Conservation (phyloP, 2,797 vertebrate species). For the Xiphorhynchus erythropygius region DNA sequence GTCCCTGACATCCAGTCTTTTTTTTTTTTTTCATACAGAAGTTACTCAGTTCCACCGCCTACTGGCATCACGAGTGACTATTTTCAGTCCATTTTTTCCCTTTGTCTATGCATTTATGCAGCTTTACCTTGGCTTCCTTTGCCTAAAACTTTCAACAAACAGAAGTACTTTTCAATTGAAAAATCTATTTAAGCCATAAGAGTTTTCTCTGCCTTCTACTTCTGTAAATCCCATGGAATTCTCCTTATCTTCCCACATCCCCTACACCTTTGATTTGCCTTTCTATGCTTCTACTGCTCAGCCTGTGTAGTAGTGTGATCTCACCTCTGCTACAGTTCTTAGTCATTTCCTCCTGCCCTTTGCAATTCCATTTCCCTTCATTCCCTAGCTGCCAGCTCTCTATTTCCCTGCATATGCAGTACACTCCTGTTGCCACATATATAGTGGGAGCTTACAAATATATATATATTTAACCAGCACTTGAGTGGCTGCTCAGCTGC, state of each 20-base stretch:
- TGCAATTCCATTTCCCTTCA: background rate
- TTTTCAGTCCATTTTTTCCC: background rate
- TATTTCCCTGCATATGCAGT: background rate
- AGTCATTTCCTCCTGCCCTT: slow-evolving; percentile 19
- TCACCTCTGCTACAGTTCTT: background rate
- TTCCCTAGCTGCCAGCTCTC: background rate
- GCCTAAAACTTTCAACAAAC: background rate
- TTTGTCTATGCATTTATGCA: background rate
- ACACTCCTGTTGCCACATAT: background rate
- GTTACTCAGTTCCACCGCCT: background rate
- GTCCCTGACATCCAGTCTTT: background rate
- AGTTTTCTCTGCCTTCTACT: background rate
- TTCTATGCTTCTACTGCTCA: background rate
- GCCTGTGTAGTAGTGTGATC: background rate
- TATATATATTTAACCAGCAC: background rate
- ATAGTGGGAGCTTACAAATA: background rate
- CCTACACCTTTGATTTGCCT: background rate
- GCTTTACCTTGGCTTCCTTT: background rate
- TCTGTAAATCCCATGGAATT: background rate
- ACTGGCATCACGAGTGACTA: background rate
- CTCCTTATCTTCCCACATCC: background rate
- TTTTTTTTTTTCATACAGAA: background rate
- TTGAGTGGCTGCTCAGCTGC: background rate
- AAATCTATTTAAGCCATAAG: background rate
- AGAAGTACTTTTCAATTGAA: background rate